Percentiles rank a stretch among this genome's conserved stretches.
These are phyloP conservation scores for Noctua fimbriata DNA, from an alignment of 2,888 invertebrate genomes.

Conservation along the genomic window DNA sequence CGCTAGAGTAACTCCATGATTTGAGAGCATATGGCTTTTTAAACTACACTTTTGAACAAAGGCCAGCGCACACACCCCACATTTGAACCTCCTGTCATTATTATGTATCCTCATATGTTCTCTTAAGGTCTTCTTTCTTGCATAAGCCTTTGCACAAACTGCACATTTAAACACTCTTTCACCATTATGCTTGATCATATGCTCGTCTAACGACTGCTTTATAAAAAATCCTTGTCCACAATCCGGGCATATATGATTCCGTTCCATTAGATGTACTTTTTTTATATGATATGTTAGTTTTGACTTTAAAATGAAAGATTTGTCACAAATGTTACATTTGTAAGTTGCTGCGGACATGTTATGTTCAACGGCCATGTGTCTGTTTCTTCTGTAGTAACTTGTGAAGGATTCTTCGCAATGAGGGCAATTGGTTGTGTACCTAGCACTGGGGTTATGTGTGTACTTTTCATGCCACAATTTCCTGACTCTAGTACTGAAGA, in stretches of 20 bases:
- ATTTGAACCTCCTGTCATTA: conserved; percentile 85
- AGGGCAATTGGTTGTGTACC: conserved; percentile 84
- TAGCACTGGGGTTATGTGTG: conserved; percentile 79
- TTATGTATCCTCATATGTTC: conserved; percentile 88
- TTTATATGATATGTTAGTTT: conserved; percentile 85
- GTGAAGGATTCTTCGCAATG: conserved; percentile 83
- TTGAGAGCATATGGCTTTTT: conserved; percentile 85
- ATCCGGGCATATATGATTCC: conserved; percentile 83
- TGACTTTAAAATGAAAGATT: conserved; percentile 83
- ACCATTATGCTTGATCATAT: conserved; percentile 86
- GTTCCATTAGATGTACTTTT: conserved; percentile 85
- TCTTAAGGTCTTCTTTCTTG: conserved; percentile 83
- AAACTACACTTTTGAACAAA: conserved; percentile 86
- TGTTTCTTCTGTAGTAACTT: conserved; percentile 83
- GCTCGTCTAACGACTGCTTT: conserved; percentile 84
- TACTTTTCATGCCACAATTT: conserved; percentile 85
- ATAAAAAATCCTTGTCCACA: conserved; percentile 86
- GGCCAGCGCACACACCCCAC: conserved; percentile 80
- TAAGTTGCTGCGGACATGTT: conserved; percentile 80
- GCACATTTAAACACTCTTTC: conserved; percentile 83
- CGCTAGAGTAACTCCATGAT: conserved; percentile 81
- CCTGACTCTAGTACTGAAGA: conserved; percentile 80
- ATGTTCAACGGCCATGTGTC: conserved; percentile 84
- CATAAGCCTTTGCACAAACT: conserved; percentile 83
- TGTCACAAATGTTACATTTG: conserved; percentile 86